Percentiles rank a stretch among this genome's conserved stretches.
Conservation (phyloP, 1,140 invertebrate genomes). For the Procambarus clarkii region DNA sequence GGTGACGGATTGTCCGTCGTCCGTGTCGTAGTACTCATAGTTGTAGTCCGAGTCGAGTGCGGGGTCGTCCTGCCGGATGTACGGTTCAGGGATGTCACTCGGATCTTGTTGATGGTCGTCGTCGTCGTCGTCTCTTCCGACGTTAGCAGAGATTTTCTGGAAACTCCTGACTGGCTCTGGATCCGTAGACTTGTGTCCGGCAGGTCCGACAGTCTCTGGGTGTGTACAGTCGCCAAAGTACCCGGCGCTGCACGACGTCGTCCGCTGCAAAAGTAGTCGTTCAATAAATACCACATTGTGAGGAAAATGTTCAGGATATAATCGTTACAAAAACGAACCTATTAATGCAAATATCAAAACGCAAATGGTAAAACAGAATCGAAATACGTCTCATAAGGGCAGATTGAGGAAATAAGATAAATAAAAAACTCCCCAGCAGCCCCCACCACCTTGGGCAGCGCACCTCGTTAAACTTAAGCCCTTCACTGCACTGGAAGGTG, state of each 20-base stretch:
- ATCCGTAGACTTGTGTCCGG: conserved; percentile 22
- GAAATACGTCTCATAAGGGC: too few species aligned
- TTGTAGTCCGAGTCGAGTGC: conserved; percentile 43
- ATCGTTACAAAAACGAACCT: too few species aligned
- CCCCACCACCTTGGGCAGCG: not conserved
- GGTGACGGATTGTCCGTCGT: not conserved
- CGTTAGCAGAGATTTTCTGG: conserved; percentile 30
- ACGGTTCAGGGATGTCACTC: conserved; percentile 40
- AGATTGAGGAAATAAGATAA: too few species aligned
- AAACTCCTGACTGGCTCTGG: conserved; percentile 30
- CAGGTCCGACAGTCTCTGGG: conserved; percentile 30
- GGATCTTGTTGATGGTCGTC: conserved; percentile 9
- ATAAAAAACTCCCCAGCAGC: too few species aligned
- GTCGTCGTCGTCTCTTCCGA: conserved; percentile 4
- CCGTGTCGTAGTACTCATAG: conserved; percentile 43
- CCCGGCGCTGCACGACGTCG: conserved; percentile 44
- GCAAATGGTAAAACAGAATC: too few species aligned
- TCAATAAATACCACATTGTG: too few species aligned
- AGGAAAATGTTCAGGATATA: too few species aligned
- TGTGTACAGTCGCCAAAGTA: conserved; percentile 58
- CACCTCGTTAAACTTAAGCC: conserved; percentile 63
- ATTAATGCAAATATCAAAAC: too few species aligned
- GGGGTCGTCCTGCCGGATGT: conserved; percentile 42
- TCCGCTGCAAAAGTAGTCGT: conserved; percentile 34
- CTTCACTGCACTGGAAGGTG: conserved; percentile 50